These are phyloP conservation scores for Leptonema lineaticorne DNA, from an alignment of 1,140 invertebrate species.

Conservation along the genomic window DNA sequence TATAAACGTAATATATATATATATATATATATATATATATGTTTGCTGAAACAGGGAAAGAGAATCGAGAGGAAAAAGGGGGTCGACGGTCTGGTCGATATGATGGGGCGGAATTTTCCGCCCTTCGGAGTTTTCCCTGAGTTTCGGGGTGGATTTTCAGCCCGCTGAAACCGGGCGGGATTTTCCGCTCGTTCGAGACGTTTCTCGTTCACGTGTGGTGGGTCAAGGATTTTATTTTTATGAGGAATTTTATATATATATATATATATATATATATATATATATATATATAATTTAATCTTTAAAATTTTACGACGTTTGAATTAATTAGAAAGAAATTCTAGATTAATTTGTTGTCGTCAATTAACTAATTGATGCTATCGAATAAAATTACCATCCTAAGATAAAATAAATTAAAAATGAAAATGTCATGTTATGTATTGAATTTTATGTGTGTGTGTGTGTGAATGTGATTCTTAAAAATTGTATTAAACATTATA, in stretches of 20 bases:
- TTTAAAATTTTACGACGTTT: background rate
- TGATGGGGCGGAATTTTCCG: background rate
- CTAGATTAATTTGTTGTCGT: background rate
- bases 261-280: background rate
- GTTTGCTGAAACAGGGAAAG: too few species aligned
- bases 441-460: too few species aligned
- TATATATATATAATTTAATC: background rate
- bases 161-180: background rate
- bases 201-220: background rate
- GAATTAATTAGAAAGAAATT: too few species aligned
- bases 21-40: too few species aligned
- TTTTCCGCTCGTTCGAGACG: background rate
- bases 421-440: too few species aligned
- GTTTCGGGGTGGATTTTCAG: background rate
- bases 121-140: background rate
- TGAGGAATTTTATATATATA: background rate
- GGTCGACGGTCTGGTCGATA: background rate
- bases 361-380: background rate
- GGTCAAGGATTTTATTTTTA: background rate
- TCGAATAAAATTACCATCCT: background rate
- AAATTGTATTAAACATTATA: too few species aligned
- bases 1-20: too few species aligned
- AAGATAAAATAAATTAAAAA: too few species aligned
- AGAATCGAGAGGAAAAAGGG: background rate
- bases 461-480: too few species aligned